phyloP scores from a whole-genome alignment of 2,113 vertebrate genomes.

The Paramisgurnus dabryanus region DNA sequence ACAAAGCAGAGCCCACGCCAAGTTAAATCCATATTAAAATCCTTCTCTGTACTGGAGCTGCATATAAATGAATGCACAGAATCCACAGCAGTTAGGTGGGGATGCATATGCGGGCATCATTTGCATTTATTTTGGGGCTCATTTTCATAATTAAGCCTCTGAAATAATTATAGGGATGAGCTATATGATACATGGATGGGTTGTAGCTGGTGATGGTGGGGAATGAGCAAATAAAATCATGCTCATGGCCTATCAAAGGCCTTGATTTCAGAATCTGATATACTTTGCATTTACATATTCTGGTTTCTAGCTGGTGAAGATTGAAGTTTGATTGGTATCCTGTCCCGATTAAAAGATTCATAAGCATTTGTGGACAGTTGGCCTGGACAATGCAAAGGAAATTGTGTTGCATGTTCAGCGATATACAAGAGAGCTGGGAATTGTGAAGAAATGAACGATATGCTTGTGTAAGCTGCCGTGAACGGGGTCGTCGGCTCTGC shows the following conservation, averaged over 20 bases:
- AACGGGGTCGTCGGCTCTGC: neutral
- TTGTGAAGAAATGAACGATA: neutral
- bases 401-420: neutral
- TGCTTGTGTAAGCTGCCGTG: constrained; percentile 17
- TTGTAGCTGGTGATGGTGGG: neutral
- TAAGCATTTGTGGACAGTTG: neutral
- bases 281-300: too few relatives aligned
- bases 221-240: neutral
- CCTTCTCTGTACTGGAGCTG: constrained; percentile 61
- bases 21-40: constrained; percentile 71
- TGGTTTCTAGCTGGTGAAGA: too few relatives aligned
- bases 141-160: constrained; percentile 60
- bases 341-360: too few relatives aligned
- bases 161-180: constrained; percentile 56
- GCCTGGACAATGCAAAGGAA: neutral
- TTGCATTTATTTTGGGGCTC: constrained; percentile 56
- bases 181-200: constrained; percentile 30
- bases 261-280: constrained; percentile 27
- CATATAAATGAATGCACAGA: constrained; percentile 69
- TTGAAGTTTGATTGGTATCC: too few relatives aligned
- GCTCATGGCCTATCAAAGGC: constrained; percentile 7
- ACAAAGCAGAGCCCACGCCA: constrained; percentile 61
- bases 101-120: constrained; percentile 53
- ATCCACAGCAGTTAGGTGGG: constrained; percentile 61
- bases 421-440: neutral